Percentiles rank a stretch among this genome's conserved stretches.
These are phyloP conservation scores for Saimiri boliviensis DNA, from an alignment of 2,113 vertebrate genomes.

Conservation along the genomic window DNA sequence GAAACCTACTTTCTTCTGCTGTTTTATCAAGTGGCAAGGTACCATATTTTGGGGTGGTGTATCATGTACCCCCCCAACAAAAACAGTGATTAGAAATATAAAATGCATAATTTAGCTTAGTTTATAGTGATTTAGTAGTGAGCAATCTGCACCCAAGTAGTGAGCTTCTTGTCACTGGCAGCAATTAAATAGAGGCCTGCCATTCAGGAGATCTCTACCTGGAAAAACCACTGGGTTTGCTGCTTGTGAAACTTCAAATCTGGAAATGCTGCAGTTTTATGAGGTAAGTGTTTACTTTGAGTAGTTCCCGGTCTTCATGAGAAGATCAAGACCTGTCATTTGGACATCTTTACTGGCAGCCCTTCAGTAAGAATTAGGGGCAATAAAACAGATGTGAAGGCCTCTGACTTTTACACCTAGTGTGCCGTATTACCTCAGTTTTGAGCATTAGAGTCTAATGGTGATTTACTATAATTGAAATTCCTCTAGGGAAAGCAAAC, in stretches of 20 bases:
- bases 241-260: not conserved
- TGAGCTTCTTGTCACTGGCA: not conserved
- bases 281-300: not conserved
- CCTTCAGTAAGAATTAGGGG: not conserved
- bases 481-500: not conserved
- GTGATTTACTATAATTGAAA: not conserved
- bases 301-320: not conserved
- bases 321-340: not conserved
- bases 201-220: not conserved
- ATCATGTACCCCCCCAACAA: too few species aligned
- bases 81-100: not conserved
- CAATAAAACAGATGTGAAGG: conserved; percentile 24
- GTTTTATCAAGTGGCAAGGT: not conserved
- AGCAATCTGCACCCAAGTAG: not conserved
- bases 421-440: not conserved
- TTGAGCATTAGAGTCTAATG: not conserved
- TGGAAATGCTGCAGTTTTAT: not conserved
- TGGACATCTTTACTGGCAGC: not conserved
- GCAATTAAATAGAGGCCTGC: not conserved
- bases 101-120: not conserved
- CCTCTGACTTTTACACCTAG: not conserved
- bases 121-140: not conserved
- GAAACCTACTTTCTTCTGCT: not conserved
- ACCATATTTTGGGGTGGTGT: not conserved
- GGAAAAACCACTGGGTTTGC: not conserved